phyloP scores from a whole-genome alignment of 2,113 vertebrate genomes.

The Sorex fumeus region DNA sequence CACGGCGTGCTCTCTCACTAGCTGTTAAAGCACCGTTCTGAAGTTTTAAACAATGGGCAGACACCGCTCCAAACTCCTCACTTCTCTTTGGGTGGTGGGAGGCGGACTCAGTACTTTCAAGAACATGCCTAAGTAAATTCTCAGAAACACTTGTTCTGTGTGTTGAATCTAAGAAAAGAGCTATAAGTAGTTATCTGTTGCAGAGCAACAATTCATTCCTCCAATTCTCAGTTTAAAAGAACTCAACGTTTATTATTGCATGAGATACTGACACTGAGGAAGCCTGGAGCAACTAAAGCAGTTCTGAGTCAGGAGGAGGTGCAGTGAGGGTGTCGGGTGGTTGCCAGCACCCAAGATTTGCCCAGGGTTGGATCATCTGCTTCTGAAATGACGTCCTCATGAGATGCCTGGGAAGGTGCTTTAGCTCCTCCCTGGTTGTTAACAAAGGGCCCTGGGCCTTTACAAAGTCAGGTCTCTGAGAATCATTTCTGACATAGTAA shows the following conservation, averaged over 20 bases:
- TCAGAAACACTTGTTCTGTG: neutral
- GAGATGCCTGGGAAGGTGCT: neutral
- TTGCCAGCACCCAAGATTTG: neutral
- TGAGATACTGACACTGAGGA: neutral
- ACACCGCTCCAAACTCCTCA: neutral
- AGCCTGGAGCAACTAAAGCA: neutral
- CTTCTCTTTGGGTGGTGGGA: neutral
- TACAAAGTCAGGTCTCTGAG: neutral
- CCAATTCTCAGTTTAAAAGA: neutral
- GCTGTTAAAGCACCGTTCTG: neutral
- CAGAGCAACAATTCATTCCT: neutral
- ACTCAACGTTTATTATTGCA: neutral
- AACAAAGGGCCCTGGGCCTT: neutral
- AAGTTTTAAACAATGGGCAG: neutral
- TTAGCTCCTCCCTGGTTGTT: neutral
- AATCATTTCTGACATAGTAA: neutral
- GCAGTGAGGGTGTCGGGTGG: too few species aligned
- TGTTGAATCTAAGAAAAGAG: neutral
- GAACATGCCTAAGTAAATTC: neutral
- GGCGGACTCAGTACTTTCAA: neutral
- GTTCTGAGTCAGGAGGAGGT: neutral
- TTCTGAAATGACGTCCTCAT: neutral
- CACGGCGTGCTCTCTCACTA: neutral
- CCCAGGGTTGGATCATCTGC: neutral
- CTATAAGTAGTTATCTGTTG: neutral